Base-by-base conservation (phyloP, 2,888 invertebrate genomes). In the Drosophila algonquin region DNA sequence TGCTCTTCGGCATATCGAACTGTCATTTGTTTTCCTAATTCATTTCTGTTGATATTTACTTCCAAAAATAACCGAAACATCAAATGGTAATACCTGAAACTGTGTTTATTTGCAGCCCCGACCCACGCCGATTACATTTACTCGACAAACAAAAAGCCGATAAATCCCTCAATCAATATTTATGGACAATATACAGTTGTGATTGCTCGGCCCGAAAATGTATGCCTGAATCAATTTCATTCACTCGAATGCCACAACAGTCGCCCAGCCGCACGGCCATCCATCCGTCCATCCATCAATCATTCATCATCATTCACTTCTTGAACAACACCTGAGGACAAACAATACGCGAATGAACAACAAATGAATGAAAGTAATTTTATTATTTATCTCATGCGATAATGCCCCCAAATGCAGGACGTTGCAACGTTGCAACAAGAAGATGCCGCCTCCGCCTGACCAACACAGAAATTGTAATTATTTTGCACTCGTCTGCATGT, bases 381-480 rank as follows among this genome's bases (percentile, higher is more conserved):
- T 73, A 65, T 70, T 62, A 70, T 55, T 40, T 67, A 35, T 27
- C 65, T 52, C 45, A 52, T 21, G 55, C 56, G 60, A 53, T 68
- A 62, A 73, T 67, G 51, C 16, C 48, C 40, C n/a, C 24, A 24
- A 24, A 24, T 24, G 24, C 24, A 24, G 5, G 24, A 5, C 24
- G 4, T 24, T 24, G 21, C 21, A 21, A 21, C 21, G 24, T 24
- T n/a, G n/a, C n/a, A n/a, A n/a, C 30, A 8, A 30, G 30, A 30
- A 30, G 24, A 24, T 24, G 24, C 24, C 4, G 24, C 30, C 21
- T 3, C 21, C 27, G 16, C 69, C 56, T 60, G 72, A 62, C 57
- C 69, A 58, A 21, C 53, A 56, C 47, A 40, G n/a, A 40, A 71
- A 72, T 62, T 77, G 58, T 55, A 77, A 80, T 82, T 73, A 80